These are phyloP conservation scores for Andrena marginata DNA, from an alignment of 2,888 invertebrate species.

Conservation along the genomic window DNA sequence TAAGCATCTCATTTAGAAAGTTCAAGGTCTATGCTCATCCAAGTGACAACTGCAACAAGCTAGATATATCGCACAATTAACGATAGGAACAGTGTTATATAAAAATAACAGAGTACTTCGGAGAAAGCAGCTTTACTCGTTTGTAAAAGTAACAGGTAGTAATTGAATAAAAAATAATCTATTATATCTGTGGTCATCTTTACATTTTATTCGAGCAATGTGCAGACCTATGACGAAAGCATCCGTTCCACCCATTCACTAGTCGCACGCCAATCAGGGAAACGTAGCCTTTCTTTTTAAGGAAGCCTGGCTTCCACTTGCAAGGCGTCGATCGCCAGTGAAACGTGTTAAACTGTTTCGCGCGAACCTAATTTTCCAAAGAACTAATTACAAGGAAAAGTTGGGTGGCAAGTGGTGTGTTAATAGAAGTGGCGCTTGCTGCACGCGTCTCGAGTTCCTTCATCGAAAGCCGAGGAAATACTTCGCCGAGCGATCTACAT, in stretches of 20 bases:
- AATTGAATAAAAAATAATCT: no score
- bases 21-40: no score
- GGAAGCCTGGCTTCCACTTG: constrained; percentile 19
- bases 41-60: no score
- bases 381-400: constrained; percentile 29
- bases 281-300: neutral
- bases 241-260: neutral
- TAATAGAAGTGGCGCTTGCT: neutral
- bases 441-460: neutral
- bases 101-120: no score
- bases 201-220: neutral
- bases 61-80: no score
- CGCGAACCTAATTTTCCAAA: constrained; percentile 38
- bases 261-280: neutral
- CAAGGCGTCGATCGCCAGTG: neutral
- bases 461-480: neutral
- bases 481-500: neutral
- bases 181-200: no score
- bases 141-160: no score
- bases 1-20: no score
- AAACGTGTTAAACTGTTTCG: constrained; percentile 6
- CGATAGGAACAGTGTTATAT: no score
- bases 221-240: neutral
- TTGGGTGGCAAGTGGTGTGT: constrained; percentile 8
- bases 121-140: no score